Percentiles rank a stretch among this genome's conserved stretches.
phyloP scores from a whole-genome alignment of 2,113 vertebrate species.

The Melierax canorus region DNA sequence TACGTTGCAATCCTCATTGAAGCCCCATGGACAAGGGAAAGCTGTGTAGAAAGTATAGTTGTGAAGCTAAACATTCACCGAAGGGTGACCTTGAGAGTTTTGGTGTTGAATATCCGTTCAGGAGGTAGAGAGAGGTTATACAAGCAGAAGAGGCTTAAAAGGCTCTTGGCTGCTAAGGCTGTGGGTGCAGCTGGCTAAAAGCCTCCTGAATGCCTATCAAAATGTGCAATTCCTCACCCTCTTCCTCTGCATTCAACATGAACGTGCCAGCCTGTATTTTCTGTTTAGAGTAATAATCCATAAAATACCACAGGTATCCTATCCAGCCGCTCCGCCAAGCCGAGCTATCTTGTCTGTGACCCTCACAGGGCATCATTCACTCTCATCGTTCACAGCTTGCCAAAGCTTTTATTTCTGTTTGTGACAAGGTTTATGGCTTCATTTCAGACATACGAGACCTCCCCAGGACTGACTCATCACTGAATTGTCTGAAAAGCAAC shows the following conservation, averaged over 20 bases:
- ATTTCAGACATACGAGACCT: neutral
- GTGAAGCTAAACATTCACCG: neutral
- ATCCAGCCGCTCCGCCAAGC: fast-evolving
- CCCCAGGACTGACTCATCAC: neutral
- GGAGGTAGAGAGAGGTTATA: neutral
- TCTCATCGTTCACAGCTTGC: neutral
- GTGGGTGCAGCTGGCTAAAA: neutral
- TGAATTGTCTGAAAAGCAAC: neutral
- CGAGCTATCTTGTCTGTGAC: neutral
- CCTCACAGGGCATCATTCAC: neutral
- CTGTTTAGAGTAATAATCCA: neutral
- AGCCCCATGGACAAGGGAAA: neutral
- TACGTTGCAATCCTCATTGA: neutral
- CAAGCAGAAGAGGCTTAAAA: neutral
- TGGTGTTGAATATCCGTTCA: neutral
- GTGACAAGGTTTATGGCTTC: neutral
- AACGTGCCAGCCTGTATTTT: neutral
- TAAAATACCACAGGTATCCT: neutral
- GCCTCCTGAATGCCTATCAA: neutral
- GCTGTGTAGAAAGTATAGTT: neutral
- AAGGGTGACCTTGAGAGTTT: neutral
- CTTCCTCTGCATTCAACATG: neutral
- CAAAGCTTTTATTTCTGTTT: neutral
- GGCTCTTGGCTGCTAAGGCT: neutral
- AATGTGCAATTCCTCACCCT: neutral